These are phyloP conservation scores for Acanthopleura granulata DNA, from an alignment of 2,888 invertebrate species.

Conservation along the genomic window DNA sequence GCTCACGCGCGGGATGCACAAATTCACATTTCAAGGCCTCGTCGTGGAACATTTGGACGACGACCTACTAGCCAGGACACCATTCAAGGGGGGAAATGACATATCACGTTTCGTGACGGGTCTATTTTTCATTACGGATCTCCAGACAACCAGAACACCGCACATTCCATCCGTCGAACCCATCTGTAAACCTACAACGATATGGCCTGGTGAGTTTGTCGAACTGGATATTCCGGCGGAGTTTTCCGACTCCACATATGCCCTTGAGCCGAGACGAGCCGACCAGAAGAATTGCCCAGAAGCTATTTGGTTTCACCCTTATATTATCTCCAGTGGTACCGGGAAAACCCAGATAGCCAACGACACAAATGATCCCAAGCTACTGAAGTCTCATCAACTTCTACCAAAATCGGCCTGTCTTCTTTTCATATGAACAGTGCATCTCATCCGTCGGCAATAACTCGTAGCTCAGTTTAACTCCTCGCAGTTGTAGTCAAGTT, in stretches of 20 bases:
- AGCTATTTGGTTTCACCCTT: too few species aligned
- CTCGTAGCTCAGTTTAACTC: not conserved
- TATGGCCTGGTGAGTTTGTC: slow-evolving; percentile 24
- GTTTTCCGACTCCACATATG: too few species aligned
- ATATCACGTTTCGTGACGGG: slow-evolving; percentile 16
- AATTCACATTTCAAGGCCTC: slow-evolving; percentile 23
- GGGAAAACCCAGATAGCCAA: too few species aligned
- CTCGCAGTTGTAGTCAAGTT: slow-evolving; percentile 22
- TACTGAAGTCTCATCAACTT: too few species aligned
- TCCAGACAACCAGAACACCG: not conserved
- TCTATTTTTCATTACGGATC: not conserved
- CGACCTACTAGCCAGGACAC: slow-evolving; percentile 27
- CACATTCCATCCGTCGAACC: slow-evolving; percentile 15
- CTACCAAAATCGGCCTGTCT: too few species aligned
- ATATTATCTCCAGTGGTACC: too few species aligned
- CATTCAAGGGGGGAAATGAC: slow-evolving; percentile 28
- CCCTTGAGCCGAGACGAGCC: too few species aligned
- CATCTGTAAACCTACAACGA: slow-evolving; percentile 11
- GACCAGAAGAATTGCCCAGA: too few species aligned
- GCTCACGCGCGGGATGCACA: not conserved
- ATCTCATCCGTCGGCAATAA: too few species aligned
- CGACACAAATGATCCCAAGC: too few species aligned
- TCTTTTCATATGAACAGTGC: too few species aligned
- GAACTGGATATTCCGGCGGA: slow-evolving; percentile 20
- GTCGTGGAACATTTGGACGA: slow-evolving; percentile 26